phyloP scores from a whole-genome alignment of 30 jellyfish, hydroid and myxozoan genomes.

The Clytia hemisphaerica region DNA sequence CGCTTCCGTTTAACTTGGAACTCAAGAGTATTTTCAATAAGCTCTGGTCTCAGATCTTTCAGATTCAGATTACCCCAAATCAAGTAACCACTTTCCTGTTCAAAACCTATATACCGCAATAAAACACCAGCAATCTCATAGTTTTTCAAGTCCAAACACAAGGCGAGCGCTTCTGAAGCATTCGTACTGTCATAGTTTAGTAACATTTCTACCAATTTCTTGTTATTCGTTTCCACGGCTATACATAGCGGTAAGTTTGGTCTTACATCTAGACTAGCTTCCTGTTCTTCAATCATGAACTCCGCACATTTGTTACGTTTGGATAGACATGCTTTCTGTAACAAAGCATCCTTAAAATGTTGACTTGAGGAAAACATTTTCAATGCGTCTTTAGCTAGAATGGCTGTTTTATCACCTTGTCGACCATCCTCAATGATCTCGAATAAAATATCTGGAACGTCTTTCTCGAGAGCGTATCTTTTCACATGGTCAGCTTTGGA shows the following conservation, averaged over 20 bases:
- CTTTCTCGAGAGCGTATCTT: conserved; percentile 33
- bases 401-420: conserved; percentile 17
- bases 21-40: no score
- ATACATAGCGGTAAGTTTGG: conserved; percentile 27
- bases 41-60: conserved; percentile 29
- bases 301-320: conserved; percentile 37
- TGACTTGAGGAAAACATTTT: conserved; percentile 35
- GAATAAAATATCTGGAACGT: conserved; percentile 49
- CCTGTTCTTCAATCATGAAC: conserved; percentile 59
- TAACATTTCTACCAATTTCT: conserved; percentile 38
- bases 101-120: conserved; percentile 66
- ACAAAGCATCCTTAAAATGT: conserved; percentile 40
- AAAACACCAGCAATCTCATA: conserved; percentile 48
- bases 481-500: conserved; percentile 15
- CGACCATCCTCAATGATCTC: conserved; percentile 27
- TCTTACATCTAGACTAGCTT: conserved; percentile 71
- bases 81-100: conserved; percentile 48
- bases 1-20: no score
- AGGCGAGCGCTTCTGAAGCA: conserved; percentile 42
- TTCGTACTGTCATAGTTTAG: conserved; percentile 50
- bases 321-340: conserved; percentile 60
- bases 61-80: conserved; percentile 82
- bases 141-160: conserved; percentile 27
- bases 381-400: conserved; percentile 52
- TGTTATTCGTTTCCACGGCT: conserved; percentile 47